Base-by-base conservation (phyloP, 2,113 vertebrate genomes). In the Ammodramus savannarum region DNA sequence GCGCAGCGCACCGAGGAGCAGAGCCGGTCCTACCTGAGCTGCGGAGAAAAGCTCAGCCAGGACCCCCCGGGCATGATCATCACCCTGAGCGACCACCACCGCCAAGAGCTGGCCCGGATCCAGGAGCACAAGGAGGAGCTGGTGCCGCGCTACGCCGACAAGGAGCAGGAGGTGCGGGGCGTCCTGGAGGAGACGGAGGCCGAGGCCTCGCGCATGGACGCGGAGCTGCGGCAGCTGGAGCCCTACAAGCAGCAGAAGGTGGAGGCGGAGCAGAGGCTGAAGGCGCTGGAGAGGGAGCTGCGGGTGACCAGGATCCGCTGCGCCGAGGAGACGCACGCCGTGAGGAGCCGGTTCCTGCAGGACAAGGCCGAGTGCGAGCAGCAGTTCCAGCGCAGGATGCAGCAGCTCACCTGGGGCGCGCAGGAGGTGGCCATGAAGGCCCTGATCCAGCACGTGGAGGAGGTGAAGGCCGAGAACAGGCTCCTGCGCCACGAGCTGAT, bases 81-180 rank as follows among this genome's bases (percentile, higher is more conserved):
- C 86, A n/a, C 86, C 68, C 86, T 81, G 44, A 66, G 5, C 4
- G 38, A 74, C 0, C 68, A 11, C 10, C 66, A 81, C 0, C 1
- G n/a, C 76, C 38, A 0, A 13, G 68, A 73, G 0, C 59, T 74
- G 86, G 59, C 52, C 44, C 59, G 9, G 4, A 6, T 7, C 52
- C 68, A 0, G 36, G 32, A 0, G 27, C 86, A 38, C 38, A 7
- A 11, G 68, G 44, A 88, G 32, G 8, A 51, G 86, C 86, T 88
- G 68, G 1, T 44, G 12, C 52, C 52, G 0, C 44, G 7, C 3
- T 81, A 51, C 0, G 32, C 27, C 0, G n/a, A 6, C 13, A 51
- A 10, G 86, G 86, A 88, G 76, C 21, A 7, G 76, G 32, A 81
- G 76, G 68, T 59, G 52, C 44, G 76, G 36, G 14, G 44, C 10